Evolutionary conservation across 2,888 invertebrate species (phyloP).

Genomic region (Habroteleia sp.): DNA sequence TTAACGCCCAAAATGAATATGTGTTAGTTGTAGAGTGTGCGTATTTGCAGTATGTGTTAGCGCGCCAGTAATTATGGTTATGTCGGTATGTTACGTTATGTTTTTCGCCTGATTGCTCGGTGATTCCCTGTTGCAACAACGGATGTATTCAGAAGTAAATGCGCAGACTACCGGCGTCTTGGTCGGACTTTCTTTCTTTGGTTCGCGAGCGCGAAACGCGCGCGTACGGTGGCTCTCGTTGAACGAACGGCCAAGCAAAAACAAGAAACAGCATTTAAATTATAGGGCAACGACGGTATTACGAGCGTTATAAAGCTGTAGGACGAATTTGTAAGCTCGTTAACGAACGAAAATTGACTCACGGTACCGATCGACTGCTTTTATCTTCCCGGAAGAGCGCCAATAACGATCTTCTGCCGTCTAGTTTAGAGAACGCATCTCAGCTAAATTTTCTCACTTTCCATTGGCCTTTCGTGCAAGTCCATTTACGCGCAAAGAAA

Average conservation of each 20-base stretch:
- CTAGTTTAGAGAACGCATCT: conserved; percentile 47
- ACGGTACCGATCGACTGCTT: conserved; percentile 65
- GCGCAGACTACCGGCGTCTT: conserved; percentile 50
- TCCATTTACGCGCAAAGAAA: conserved; percentile 31
- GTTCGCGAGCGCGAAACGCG: conserved; percentile 47
- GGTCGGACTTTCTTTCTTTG: conserved; percentile 30
- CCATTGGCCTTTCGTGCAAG: conserved; percentile 32
- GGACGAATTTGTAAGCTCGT: conserved; percentile 70
- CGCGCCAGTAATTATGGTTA: conserved; percentile 42
- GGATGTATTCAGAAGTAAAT: conserved; percentile 53
- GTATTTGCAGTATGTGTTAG: conserved; percentile 19
- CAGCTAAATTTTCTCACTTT: conserved; percentile 64
- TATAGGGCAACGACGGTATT: conserved; percentile 65
- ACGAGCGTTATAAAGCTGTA: conserved; percentile 70
- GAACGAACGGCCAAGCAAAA: conserved; percentile 57
- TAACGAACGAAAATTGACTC: conserved; percentile 71
- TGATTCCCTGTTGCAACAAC: conserved; percentile 55
- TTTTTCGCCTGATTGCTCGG: conserved; percentile 58
- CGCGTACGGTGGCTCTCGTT: conserved; percentile 56
- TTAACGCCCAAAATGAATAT: conserved; percentile 6
- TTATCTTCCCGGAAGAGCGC: conserved; percentile 68
- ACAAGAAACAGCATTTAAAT: conserved; percentile 66
- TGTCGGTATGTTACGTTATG: conserved; percentile 46
- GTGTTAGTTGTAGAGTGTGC: conserved; percentile 8
- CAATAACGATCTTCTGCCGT: conserved; percentile 64